phyloP scores from a whole-genome alignment of 2,113 vertebrate species.

The Synodontis membranacea region DNA sequence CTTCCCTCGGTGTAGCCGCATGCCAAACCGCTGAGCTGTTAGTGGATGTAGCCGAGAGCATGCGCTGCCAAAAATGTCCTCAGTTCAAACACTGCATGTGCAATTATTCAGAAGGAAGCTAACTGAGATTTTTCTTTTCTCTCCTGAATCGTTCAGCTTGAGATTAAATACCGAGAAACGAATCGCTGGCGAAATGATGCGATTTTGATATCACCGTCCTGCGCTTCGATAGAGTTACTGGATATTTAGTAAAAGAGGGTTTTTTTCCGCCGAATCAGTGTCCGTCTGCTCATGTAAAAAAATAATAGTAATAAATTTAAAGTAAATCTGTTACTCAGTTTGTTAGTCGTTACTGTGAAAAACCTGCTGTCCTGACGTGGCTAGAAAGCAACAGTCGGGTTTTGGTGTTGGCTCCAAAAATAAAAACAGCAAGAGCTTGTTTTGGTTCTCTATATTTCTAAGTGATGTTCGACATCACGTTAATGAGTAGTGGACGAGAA shows the following conservation, averaged over 20 bases:
- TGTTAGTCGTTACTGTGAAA: neutral
- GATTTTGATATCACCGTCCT: neutral
- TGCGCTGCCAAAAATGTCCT: neutral
- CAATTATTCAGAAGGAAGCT: neutral
- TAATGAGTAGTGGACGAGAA: neutral
- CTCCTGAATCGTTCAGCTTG: neutral
- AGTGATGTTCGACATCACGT: neutral
- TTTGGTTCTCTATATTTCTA: neutral
- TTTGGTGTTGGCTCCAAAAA: neutral
- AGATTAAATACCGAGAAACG: neutral
- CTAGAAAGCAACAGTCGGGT: neutral
- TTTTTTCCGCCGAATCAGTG: neutral
- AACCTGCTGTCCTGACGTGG: neutral
- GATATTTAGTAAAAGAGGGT: neutral
- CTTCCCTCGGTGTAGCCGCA: conserved; percentile 4
- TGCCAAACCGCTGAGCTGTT: conserved; percentile 32
- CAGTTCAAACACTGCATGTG: neutral
- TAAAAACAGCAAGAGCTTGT: neutral
- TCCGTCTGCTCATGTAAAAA: no score
- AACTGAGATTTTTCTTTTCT: neutral
- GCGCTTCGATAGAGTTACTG: neutral
- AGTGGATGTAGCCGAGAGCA: neutral
- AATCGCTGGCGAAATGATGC: neutral
- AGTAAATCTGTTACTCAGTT: no score
- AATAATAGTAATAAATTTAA: no score